phyloP scores from a whole-genome alignment of 2,888 invertebrate species.

The Apodemia duryi region DNA sequence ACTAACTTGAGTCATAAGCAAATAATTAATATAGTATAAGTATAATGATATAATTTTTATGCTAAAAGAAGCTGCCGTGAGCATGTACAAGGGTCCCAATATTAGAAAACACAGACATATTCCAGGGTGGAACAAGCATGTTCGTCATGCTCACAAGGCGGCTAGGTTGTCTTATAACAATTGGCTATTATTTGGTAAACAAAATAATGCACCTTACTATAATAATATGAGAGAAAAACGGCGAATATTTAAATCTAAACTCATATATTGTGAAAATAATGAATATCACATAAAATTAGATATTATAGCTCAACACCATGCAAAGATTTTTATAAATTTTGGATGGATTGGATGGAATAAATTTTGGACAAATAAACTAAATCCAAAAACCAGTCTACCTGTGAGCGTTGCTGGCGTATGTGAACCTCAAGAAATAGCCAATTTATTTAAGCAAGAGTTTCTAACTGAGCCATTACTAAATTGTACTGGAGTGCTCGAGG shows the following conservation, averaged over 20 bases:
- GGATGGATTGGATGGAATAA: too few relatives aligned
- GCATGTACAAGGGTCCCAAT: too few relatives aligned
- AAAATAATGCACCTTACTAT: constrained; percentile 3
- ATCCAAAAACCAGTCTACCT: constrained; percentile 21
- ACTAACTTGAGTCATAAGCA: not conserved
- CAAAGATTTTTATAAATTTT: constrained; percentile 24
- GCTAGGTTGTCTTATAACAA: too few relatives aligned
- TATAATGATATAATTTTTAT: not conserved
- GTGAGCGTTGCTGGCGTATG: constrained; percentile 16
- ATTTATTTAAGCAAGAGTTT: not conserved
- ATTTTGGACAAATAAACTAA: constrained; percentile 28
- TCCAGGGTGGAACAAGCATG: too few relatives aligned
- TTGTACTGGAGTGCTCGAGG: not conserved
- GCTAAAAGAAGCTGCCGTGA: too few relatives aligned
- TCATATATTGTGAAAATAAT: constrained; percentile 28
- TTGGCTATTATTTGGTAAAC: too few relatives aligned
- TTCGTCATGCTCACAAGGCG: too few relatives aligned
- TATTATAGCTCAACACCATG: constrained; percentile 16
- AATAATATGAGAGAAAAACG: constrained; percentile 24
- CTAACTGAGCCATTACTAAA: not conserved
- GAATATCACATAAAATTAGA: constrained; percentile 20
- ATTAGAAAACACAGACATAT: too few relatives aligned
- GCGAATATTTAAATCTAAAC: constrained; percentile 25
- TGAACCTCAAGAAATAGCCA: constrained; percentile 1
- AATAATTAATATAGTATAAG: not conserved